Conservation (phyloP, 1,140 invertebrate genomes). For the Papilio helenus region DNA sequence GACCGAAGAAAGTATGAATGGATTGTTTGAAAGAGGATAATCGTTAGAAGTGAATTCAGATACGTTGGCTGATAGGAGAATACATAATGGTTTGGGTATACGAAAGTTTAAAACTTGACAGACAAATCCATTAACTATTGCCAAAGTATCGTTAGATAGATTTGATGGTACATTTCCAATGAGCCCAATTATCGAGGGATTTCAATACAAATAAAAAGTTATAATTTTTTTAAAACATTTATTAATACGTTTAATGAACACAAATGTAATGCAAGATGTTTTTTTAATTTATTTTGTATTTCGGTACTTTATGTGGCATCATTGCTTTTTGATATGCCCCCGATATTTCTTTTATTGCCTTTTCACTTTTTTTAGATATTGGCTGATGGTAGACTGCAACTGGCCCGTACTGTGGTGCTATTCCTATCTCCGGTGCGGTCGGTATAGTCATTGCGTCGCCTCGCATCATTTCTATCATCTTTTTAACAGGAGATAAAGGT, state of each 20-base stretch:
- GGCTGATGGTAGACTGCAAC: slow-evolving; percentile 67
- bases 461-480: slow-evolving; percentile 58
- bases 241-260: too few relatives aligned
- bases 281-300: neutral
- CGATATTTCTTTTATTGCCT: slow-evolving; percentile 60
- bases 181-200: neutral
- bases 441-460: slow-evolving; percentile 58
- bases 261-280: neutral
- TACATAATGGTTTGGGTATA: too few relatives aligned
- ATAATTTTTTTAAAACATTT: neutral
- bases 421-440: slow-evolving; percentile 52
- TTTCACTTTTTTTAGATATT: slow-evolving; percentile 61
- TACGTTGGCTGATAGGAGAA: too few relatives aligned
- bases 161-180: too few relatives aligned
- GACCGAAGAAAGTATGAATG: too few relatives aligned
- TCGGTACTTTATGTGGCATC: neutral
- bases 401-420: slow-evolving; percentile 57
- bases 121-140: too few relatives aligned
- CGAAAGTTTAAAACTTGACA: too few relatives aligned
- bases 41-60: too few relatives aligned
- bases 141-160: too few relatives aligned
- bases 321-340: slow-evolving; percentile 45
- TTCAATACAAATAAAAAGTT: neutral
- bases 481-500: slow-evolving; percentile 46
- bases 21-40: too few relatives aligned